phyloP scores from a whole-genome alignment of 1,140 invertebrate species.

The Cotesia typhae region DNA sequence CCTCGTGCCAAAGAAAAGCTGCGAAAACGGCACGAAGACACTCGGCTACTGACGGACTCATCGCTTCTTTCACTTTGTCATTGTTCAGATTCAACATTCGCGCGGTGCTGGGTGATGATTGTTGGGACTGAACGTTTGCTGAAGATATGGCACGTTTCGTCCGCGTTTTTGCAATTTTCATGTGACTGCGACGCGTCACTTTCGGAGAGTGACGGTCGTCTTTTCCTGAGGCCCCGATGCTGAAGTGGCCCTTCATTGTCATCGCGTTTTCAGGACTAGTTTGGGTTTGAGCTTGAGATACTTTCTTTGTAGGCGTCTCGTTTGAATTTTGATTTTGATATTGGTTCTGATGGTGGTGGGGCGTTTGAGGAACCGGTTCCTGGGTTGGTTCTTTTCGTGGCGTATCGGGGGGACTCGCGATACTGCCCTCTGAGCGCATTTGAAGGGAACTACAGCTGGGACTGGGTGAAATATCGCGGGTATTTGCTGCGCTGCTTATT shows the following conservation, averaged over 20 bases:
- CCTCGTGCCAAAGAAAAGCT: constrained; percentile 96
- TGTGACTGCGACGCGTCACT: constrained; percentile 70
- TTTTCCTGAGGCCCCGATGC: constrained; percentile 69
- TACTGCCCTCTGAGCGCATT: constrained; percentile 66
- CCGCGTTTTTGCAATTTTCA: constrained; percentile 61
- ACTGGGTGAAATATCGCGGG: constrained; percentile 71
- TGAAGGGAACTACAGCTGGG: constrained; percentile 70
- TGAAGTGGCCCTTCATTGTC: constrained; percentile 70
- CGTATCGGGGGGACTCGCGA: constrained; percentile 65
- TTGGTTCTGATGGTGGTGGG: constrained; percentile 23
- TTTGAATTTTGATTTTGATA: too few species aligned
- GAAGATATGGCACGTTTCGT: constrained; percentile 74
- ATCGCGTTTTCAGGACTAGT: constrained; percentile 75
- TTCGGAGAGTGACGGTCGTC: constrained; percentile 73
- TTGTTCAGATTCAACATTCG: constrained; percentile 56
- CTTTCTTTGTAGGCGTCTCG: constrained; percentile 48
- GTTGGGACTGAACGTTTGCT: constrained; percentile 54
- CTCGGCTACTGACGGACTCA: constrained; percentile 93
- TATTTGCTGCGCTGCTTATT: constrained; percentile 64
- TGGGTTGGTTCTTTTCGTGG: constrained; percentile 55
- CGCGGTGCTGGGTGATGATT: constrained; percentile 54
- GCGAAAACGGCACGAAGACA: constrained; percentile 93
- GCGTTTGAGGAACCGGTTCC: constrained; percentile 61
- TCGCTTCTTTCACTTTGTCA: constrained; percentile 77
- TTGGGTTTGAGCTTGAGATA: constrained; percentile 79